Conservation (phyloP, 2,113 vertebrate species). For the Corydoras sp. region DNA sequence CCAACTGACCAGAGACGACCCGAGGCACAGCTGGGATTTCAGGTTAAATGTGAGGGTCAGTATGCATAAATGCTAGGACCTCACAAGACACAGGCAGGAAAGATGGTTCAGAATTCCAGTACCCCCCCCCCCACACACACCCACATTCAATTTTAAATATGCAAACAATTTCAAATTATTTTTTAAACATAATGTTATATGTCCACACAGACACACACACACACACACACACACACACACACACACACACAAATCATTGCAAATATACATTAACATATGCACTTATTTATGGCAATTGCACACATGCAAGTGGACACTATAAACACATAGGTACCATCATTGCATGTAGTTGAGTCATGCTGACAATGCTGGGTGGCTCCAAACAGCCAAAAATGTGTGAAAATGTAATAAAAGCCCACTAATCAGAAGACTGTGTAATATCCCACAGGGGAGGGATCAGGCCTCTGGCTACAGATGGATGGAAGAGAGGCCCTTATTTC, state of each 20-base stretch:
- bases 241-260: too few relatives aligned
- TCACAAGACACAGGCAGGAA: not conserved
- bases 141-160: not conserved
- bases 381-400: not conserved
- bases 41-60: constrained; percentile 18
- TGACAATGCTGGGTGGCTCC: not conserved
- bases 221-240: not conserved
- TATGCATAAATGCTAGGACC: constrained; percentile 1
- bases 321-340: not conserved
- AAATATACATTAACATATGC: too few relatives aligned
- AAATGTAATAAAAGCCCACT: constrained; percentile 19
- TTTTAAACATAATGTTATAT: too few relatives aligned
- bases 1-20: constrained; percentile 2
- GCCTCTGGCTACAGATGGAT: constrained; percentile 20
- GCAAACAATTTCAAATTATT: not conserved
- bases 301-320: not conserved
- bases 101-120: constrained; percentile 10
- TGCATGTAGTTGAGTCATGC: not conserved
- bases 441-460: constrained; percentile 31
- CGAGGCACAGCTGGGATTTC: constrained; percentile 13
- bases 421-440: constrained; percentile 26
- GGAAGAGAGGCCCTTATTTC: constrained; percentile 32
- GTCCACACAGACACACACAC: not conserved
- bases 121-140: not conserved
- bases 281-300: too few relatives aligned